Percentiles rank a stretch among this genome's conserved stretches.
These are phyloP conservation scores for Hyppa rectilinea DNA, from an alignment of 2,888 invertebrate genomes.

Conservation along the genomic window DNA sequence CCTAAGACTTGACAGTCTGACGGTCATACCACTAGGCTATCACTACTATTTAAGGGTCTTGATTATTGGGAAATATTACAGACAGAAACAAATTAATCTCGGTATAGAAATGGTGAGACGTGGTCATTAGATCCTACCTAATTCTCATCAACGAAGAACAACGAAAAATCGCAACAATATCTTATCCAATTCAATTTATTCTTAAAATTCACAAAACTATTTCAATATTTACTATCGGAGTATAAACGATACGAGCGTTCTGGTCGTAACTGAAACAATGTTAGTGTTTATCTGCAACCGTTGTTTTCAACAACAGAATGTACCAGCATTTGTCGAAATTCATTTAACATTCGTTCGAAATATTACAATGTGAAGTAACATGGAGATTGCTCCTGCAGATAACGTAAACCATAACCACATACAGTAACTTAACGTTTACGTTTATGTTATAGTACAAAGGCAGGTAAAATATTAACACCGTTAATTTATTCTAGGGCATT, in stretches of 20 bases:
- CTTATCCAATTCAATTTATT: conserved; percentile 1
- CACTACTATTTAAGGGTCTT: too few species aligned
- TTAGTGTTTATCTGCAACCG: conserved; percentile 31
- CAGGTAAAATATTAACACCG: conserved; percentile 35
- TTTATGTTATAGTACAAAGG: conserved; percentile 29
- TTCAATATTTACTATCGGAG: conserved; percentile 6
- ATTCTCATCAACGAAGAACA: background rate
- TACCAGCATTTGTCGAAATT: conserved; percentile 40
- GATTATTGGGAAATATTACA: background rate
- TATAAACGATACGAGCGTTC: conserved; percentile 7
- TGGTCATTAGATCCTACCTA: background rate
- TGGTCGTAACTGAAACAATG: conserved; percentile 36
- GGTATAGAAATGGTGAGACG: background rate
- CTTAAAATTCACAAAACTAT: background rate
- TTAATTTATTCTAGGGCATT: conserved; percentile 50
- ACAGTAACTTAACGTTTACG: conserved; percentile 1
- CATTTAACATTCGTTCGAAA: conserved; percentile 43
- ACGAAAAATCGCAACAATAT: background rate
- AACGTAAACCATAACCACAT: conserved; percentile 16
- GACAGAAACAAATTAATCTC: background rate
- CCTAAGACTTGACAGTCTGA: too few species aligned
- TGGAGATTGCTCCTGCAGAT: conserved; percentile 46
- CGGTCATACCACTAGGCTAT: too few species aligned
- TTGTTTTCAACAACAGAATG: conserved; percentile 38
- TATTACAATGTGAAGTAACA: conserved; percentile 35